Percentiles rank a stretch among this genome's conserved stretches.
Conservation (phyloP, 2,797 vertebrate genomes). For the Phrynocephalus guinanensis region DNA sequence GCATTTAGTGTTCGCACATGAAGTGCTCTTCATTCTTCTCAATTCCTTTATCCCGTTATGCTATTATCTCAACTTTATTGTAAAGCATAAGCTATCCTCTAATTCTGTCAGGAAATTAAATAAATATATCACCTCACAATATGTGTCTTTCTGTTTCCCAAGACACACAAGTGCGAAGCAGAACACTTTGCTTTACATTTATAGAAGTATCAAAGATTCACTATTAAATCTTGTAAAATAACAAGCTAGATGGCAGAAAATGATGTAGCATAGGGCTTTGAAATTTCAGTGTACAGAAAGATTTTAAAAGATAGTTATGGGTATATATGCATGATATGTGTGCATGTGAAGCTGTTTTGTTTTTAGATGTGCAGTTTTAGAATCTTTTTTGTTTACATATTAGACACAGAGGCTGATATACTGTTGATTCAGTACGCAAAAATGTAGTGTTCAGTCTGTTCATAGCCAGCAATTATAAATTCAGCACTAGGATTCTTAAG, state of each 20-base stretch:
- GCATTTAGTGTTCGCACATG: conserved; percentile 10
- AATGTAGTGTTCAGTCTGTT: background rate
- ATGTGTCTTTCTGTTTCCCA: background rate
- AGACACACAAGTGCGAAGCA: background rate
- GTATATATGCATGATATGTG: background rate
- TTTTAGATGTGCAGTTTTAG: background rate
- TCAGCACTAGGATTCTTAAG: background rate
- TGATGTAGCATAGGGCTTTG: background rate
- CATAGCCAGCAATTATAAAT: background rate
- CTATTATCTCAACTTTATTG: background rate
- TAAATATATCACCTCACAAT: too few species aligned
- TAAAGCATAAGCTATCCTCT: too few species aligned
- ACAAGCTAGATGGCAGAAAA: background rate
- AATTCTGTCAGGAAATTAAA: too few species aligned
- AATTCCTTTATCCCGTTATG: background rate
- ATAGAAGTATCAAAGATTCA: background rate
- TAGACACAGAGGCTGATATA: background rate
- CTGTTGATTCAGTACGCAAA: too few species aligned
- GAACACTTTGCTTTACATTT: background rate
- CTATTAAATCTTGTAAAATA: background rate
- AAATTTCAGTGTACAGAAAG: background rate
- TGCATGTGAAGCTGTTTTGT: background rate
- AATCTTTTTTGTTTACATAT: background rate
- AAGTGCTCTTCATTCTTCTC: background rate
- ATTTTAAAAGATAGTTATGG: too few species aligned